Evolutionary conservation across 2,797 vertebrate genomes (phyloP).

Genomic region (Platalea minor): DNA sequence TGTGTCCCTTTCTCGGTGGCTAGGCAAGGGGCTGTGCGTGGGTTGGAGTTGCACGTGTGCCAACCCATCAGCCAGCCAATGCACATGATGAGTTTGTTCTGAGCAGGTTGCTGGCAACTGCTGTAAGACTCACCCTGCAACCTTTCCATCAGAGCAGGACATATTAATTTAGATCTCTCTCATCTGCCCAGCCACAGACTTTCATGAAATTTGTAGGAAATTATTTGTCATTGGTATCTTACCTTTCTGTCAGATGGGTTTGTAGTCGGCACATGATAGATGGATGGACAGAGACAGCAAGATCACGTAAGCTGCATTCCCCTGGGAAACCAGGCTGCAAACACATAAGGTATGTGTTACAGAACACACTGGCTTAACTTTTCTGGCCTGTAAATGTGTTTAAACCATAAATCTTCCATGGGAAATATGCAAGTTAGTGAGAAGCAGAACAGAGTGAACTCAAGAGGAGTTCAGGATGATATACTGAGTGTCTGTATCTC

Average conservation of each 20-base stretch:
- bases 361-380: not conserved
- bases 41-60: fast-evolving
- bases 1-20: not conserved
- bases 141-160: not conserved
- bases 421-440: not conserved
- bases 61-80: fast-evolving
- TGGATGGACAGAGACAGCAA: not conserved
- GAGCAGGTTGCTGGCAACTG: not conserved
- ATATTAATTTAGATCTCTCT: not conserved
- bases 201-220: not conserved
- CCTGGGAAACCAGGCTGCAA: not conserved
- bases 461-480: not conserved
- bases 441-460: not conserved
- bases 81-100: not conserved
- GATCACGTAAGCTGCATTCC: not conserved
- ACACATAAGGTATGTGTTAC: not conserved
- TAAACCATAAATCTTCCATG: not conserved
- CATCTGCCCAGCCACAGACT: not conserved
- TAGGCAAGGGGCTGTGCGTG: not conserved
- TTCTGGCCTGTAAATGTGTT: not conserved
- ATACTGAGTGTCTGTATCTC: not conserved
- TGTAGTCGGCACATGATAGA: fast-evolving
- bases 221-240: not conserved
- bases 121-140: not conserved
- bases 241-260: not conserved